Conservation (phyloP, 2,113 vertebrate genomes). For the Emydocephalus ijimae region DNA sequence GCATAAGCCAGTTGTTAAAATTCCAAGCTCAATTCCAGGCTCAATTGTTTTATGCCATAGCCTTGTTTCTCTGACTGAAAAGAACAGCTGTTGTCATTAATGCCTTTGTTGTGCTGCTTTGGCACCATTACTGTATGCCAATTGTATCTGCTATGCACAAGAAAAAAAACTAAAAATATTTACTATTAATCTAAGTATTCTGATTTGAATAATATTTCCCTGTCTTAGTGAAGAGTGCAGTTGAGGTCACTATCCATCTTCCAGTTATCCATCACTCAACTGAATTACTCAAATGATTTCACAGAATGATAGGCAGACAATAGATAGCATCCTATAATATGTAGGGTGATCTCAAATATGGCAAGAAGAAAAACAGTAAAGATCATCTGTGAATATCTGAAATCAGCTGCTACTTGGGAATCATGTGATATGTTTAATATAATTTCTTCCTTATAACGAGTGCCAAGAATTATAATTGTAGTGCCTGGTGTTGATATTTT, state of each 20-base stretch:
- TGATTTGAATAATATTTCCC: neutral
- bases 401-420: neutral
- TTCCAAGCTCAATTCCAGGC: neutral
- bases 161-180: neutral
- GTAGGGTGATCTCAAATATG: neutral
- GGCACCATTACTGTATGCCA: neutral
- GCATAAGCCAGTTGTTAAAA: conserved; percentile 10
- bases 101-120: neutral
- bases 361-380: neutral
- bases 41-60: conserved; percentile 5
- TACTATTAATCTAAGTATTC: neutral
- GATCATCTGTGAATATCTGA: neutral
- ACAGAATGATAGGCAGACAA: neutral
- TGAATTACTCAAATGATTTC: neutral
- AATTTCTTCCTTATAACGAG: neutral
- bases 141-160: neutral
- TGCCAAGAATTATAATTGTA: neutral
- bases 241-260: neutral
- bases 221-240: neutral
- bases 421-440: too few species aligned
- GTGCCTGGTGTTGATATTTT: neutral
- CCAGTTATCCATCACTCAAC: neutral
- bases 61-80: conserved; percentile 8
- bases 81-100: neutral
- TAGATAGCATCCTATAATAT: neutral